A percentile compares a stretch with the other conserved stretches of the same genome.
phyloP scores from a whole-genome alignment of 2,113 vertebrate genomes.

The Gobius niger region DNA sequence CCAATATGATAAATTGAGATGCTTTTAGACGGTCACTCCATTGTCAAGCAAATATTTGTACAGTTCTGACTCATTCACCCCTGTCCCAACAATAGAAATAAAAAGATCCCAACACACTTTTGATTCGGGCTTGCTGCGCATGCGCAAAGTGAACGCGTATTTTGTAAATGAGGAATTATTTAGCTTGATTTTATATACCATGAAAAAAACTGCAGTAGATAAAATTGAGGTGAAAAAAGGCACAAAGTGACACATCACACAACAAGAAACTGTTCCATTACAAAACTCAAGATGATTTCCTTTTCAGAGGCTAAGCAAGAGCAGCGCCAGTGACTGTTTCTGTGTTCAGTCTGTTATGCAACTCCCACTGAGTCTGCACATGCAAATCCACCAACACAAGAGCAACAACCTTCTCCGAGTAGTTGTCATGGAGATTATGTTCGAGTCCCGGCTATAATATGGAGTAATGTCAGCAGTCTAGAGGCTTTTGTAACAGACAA shows the following conservation, averaged over 20 bases:
- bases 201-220: conserved; percentile 1
- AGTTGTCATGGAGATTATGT: conserved; percentile 65
- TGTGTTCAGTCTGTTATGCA: conserved; percentile 63
- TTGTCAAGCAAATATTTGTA: too few species aligned
- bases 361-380: conserved; percentile 65
- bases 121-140: too few species aligned
- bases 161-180: too few species aligned
- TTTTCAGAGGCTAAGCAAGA: conserved; percentile 36
- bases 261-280: conserved; percentile 47
- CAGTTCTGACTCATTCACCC: too few species aligned
- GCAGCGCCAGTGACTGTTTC: conserved; percentile 33
- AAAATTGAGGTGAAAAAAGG: conserved; percentile 43
- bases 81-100: too few species aligned
- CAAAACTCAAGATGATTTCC: conserved; percentile 47
- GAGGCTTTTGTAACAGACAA: conserved; percentile 24
- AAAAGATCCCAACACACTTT: too few species aligned
- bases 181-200: too few species aligned
- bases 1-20: too few species aligned
- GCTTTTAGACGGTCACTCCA: too few species aligned
- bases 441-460: conserved; percentile 51
- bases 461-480: conserved; percentile 54
- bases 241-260: conserved; percentile 27
- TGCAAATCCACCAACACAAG: conserved; percentile 71
- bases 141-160: too few species aligned
- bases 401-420: conserved; percentile 54